A percentile compares a stretch with the other conserved stretches of the same genome.
Evolutionary conservation across 2,888 invertebrate species (phyloP).

Genomic region (Baccha elongata): DNA sequence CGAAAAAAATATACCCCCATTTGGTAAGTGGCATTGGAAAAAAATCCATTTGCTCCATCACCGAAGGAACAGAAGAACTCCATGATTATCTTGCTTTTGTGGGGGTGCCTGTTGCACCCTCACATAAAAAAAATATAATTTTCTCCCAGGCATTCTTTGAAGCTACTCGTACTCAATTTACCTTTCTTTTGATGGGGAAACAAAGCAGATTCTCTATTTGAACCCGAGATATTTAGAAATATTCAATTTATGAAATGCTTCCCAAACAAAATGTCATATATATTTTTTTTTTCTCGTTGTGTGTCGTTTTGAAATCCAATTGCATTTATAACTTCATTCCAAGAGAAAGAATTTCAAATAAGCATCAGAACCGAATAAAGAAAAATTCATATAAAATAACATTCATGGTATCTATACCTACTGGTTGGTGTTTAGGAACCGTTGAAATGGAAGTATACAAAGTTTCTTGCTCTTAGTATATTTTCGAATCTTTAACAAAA

Average conservation of each 20-base stretch:
- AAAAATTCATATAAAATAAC: neutral
- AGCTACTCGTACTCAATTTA: conserved; percentile 12
- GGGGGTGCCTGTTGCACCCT: neutral
- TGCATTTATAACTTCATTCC: conserved; percentile 17
- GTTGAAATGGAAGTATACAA: conserved; percentile 4
- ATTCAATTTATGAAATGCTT: conserved; percentile 28
- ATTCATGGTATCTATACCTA: conserved; percentile 1
- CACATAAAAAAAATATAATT: conserved; percentile 10
- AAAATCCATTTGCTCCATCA: neutral
- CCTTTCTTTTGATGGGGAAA: neutral
- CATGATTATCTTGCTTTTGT: neutral
- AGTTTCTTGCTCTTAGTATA: neutral
- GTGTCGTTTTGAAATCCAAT: conserved; percentile 8
- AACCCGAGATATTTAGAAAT: conserved; percentile 2
- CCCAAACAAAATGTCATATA: neutral
- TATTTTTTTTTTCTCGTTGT: neutral
- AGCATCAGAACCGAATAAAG: neutral
- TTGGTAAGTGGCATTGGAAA: neutral
- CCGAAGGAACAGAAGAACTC: neutral
- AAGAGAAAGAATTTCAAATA: neutral
- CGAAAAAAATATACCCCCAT: neutral
- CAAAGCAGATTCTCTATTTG: neutral
- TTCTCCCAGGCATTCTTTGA: conserved; percentile 13
- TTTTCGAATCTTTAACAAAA: neutral
- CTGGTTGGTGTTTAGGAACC: neutral